Evolutionary conservation across 1,140 invertebrate species (phyloP).

Genomic region (Octopus sinensis): DNA sequence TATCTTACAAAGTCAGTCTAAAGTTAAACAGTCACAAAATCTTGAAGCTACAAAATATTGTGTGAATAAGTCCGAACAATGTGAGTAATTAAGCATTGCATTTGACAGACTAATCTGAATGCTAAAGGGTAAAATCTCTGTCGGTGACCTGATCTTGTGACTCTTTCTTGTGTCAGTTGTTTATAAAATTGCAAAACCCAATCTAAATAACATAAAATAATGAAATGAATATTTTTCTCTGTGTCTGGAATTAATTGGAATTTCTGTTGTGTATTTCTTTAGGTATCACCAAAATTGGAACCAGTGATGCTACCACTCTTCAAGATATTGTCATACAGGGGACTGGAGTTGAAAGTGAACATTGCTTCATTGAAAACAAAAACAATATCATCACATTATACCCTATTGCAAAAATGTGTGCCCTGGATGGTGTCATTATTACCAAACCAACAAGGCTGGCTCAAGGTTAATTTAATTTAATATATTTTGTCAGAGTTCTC

Average conservation of each 20-base stretch:
- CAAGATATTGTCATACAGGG: constrained; percentile 79
- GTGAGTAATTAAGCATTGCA: no score
- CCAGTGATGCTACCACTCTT: constrained; percentile 33
- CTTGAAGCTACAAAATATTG: no score
- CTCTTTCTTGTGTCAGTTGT: no score
- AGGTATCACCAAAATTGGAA: constrained; percentile 43
- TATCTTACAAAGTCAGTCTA: no score
- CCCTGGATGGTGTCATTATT: constrained; percentile 69
- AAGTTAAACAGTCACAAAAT: no score
- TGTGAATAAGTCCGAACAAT: no score
- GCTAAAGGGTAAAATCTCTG: no score
- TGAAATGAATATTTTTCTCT: background rate
- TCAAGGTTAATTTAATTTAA: constrained; percentile 65
- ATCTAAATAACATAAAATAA: background rate
- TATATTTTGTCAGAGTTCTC: no score
- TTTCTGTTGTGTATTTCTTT: constrained; percentile 15
- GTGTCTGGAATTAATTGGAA: background rate
- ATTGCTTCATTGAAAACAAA: constrained; percentile 81
- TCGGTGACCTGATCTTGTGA: no score
- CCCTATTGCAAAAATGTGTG: constrained; percentile 68
- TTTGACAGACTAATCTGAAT: no score
- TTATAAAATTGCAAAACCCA: no score
- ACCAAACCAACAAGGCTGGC: constrained; percentile 68
- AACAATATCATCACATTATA: constrained; percentile 77
- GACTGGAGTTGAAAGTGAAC: constrained; percentile 74